Percentiles rank a stretch among this genome's conserved stretches.
Evolutionary conservation across 2,888 invertebrate species (phyloP).

Genomic region (Imbricaverruca yamaguchii): DNA sequence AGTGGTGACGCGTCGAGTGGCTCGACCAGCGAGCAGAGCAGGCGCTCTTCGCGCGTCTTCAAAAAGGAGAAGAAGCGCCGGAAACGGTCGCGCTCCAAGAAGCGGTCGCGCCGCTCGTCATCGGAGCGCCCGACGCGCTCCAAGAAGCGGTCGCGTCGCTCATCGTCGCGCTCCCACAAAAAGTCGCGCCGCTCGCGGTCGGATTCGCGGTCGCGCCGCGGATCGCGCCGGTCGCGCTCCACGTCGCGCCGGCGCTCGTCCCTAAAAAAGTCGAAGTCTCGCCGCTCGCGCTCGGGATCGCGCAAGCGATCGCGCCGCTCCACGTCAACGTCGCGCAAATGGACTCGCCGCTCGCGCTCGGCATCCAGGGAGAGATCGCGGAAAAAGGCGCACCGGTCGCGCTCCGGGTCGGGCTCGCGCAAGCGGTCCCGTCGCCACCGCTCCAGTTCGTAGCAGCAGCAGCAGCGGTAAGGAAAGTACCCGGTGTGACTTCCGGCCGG

Average conservation of each 20-base stretch:
- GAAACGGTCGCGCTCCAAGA: not conserved
- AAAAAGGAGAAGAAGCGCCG: constrained; percentile 2
- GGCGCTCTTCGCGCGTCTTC: not conserved
- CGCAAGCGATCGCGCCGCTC: constrained; percentile 3
- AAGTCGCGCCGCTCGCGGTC: not conserved
- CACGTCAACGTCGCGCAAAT: not conserved
- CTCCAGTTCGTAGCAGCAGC: not conserved
- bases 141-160: constrained; percentile 5
- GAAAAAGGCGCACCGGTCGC: not conserved
- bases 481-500: not conserved
- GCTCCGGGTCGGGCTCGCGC: not conserved
- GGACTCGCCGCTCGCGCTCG: not conserved
- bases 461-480: not conserved
- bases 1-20: not conserved
- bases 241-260: not conserved
- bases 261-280: not conserved
- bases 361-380: not conserved
- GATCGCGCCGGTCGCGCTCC: not conserved
- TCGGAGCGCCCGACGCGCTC: not conserved
- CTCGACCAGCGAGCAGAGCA: not conserved
- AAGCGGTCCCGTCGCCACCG: not conserved
- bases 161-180: not conserved
- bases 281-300: not conserved
- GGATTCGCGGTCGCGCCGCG: not conserved
- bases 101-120: not conserved